Evolutionary conservation across 53 echinoderm and acorn worm genomes (phyloP).

Genomic region (Crossaster papposus): DNA sequence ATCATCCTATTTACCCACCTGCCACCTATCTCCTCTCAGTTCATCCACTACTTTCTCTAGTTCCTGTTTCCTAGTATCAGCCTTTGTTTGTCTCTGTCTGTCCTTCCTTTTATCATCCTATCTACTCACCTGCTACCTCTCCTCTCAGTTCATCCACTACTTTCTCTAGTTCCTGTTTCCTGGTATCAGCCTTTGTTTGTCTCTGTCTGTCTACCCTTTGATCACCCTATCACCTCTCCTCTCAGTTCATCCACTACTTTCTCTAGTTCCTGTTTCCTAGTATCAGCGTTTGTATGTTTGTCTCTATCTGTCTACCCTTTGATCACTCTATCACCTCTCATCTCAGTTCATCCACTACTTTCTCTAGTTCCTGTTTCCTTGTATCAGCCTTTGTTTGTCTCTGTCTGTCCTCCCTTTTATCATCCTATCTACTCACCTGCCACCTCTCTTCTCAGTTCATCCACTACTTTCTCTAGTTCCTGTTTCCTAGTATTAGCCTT

Average conservation of each 20-base stretch:
- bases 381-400: background rate
- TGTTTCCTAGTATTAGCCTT: no score
- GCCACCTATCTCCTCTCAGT: conserved; percentile 87
- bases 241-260: background rate
- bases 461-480: conserved; percentile 65
- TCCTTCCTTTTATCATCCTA: background rate
- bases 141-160: background rate
- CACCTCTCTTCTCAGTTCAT: conserved; percentile 82
- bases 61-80: conserved; percentile 78
- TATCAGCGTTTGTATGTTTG: background rate
- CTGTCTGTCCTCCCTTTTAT: background rate
- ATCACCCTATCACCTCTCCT: background rate
- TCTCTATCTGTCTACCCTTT: background rate
- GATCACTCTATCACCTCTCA: background rate
- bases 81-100: conserved; percentile 39
- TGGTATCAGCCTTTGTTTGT: background rate
- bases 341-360: background rate
- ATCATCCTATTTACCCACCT: conserved; percentile 60
- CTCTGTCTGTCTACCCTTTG: background rate
- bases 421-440: conserved; percentile 61
- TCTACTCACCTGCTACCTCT: background rate
- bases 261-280: background rate
- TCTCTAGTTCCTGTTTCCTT: background rate
- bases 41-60: conserved; percentile 84
- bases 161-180: background rate